These are phyloP conservation scores for Benthosema pterotum DNA, from an alignment of 2,797 vertebrate genomes.

Conservation along the genomic window DNA sequence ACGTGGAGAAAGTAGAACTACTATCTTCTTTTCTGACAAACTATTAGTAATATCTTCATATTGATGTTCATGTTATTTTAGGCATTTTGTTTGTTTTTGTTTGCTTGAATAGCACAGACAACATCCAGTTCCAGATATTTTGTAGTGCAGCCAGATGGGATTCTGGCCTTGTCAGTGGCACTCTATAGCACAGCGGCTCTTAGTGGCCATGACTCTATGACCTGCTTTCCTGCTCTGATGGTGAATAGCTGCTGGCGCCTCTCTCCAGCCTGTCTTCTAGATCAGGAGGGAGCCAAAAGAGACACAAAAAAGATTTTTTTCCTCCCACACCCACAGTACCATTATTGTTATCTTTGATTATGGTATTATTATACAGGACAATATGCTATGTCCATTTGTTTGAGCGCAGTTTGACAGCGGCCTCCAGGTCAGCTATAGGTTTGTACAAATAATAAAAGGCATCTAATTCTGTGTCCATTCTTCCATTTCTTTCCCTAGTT, in stretches of 20 bases:
- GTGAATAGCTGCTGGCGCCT: slow-evolving; percentile 78
- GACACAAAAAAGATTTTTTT: slow-evolving; percentile 37
- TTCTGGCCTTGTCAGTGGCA: slow-evolving; percentile 74
- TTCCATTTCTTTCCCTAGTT: slow-evolving; percentile 34
- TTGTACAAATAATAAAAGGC: slow-evolving; percentile 66
- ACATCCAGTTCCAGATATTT: slow-evolving; percentile 48
- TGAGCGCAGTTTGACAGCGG: slow-evolving; percentile 70
- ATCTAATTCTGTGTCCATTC: slow-evolving; percentile 57
- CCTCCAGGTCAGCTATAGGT: slow-evolving; percentile 67
- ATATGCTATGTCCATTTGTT: slow-evolving; percentile 51
- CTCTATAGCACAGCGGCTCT: slow-evolving; percentile 76
- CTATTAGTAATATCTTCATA: background rate
- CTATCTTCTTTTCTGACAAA: background rate
- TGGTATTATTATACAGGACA: slow-evolving; percentile 71
- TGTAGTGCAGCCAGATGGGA: slow-evolving; percentile 64
- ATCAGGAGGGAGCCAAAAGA: slow-evolving; percentile 72
- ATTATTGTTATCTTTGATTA: slow-evolving; percentile 75
- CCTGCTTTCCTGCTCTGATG: slow-evolving; percentile 67
- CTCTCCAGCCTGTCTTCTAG: slow-evolving; percentile 72
- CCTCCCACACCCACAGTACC: slow-evolving; percentile 43
- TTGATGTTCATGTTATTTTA: background rate
- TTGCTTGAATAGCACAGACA: slow-evolving; percentile 38
- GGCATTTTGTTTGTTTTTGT: slow-evolving; percentile 45
- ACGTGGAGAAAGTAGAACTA: no score
- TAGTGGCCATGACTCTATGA: slow-evolving; percentile 80